phyloP scores from a whole-genome alignment of 2,888 invertebrate species.

The Campopleginae sp. region DNA sequence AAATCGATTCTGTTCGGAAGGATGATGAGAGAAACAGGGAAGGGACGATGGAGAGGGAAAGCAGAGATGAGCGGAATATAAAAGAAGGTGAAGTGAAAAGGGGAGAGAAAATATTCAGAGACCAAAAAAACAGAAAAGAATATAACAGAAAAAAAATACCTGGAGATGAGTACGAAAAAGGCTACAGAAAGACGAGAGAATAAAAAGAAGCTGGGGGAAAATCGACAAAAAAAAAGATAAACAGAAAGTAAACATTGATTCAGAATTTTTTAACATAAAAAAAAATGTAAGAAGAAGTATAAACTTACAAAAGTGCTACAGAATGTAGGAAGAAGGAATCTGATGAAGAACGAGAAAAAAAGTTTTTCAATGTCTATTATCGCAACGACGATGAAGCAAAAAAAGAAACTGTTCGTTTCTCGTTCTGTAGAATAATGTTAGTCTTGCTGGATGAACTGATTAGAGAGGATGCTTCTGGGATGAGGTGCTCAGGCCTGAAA shows the following conservation, averaged over 20 bases:
- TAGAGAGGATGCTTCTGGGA: constrained; percentile 71
- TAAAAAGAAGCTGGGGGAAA: neutral
- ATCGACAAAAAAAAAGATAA: neutral
- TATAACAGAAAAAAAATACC: neutral
- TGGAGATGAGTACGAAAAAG: neutral
- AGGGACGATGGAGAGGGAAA: constrained; percentile 12
- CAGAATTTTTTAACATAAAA: too few species aligned
- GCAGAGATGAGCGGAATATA: neutral
- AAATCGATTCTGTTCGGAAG: constrained; percentile 17
- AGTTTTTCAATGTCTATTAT: neutral
- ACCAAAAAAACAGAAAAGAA: neutral
- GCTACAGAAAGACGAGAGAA: neutral
- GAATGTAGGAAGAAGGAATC: neutral
- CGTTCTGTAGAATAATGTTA: constrained; percentile 33
- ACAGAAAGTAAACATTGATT: neutral
- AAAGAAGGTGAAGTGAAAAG: too few species aligned
- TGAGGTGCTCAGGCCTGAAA: constrained; percentile 67
- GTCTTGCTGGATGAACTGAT: constrained; percentile 67
- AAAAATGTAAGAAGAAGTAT: too few species aligned
- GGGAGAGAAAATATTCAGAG: neutral
- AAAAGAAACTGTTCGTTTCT: constrained; percentile 36
- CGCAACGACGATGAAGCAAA: neutral
- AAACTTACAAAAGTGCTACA: too few species aligned
- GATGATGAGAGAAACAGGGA: constrained; percentile 19
- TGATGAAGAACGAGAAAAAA: constrained; percentile 8